Conservation (phyloP, 2,113 vertebrate genomes). For the Epinephelus moara region DNA sequence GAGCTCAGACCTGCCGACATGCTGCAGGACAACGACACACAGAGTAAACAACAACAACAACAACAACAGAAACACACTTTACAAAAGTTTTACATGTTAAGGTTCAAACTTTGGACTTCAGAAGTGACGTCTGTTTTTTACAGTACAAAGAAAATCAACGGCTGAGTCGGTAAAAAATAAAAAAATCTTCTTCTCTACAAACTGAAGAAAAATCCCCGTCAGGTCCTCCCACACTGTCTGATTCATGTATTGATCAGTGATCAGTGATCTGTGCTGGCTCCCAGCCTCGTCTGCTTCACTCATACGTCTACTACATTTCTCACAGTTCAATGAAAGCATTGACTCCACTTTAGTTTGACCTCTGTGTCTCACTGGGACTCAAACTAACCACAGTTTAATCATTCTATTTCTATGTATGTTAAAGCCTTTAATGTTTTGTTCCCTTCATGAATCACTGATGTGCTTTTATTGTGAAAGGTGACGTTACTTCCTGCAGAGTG, state of each 20-base stretch:
- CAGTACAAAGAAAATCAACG: slow-evolving; percentile 32
- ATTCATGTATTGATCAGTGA: neutral
- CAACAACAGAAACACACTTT: slow-evolving; percentile 8
- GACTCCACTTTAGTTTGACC: neutral
- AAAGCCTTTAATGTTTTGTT: too few species aligned
- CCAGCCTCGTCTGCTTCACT: too few species aligned
- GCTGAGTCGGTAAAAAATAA: slow-evolving; percentile 13
- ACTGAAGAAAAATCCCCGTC: slow-evolving; percentile 1
- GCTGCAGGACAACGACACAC: slow-evolving; percentile 30
- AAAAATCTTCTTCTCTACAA: slow-evolving; percentile 15
- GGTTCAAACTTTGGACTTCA: slow-evolving; percentile 3
- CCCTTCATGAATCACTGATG: too few species aligned
- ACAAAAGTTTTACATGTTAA: slow-evolving; percentile 7
- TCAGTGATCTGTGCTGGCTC: too few species aligned
- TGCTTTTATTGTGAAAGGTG: too few species aligned
- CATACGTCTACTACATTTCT: slow-evolving; percentile 32
- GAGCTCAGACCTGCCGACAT: slow-evolving; percentile 37
- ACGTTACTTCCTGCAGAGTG: too few species aligned
- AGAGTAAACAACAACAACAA: slow-evolving; percentile 9
- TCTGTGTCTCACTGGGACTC: too few species aligned
- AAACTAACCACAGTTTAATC: too few species aligned
- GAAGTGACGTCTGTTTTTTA: slow-evolving; percentile 2
- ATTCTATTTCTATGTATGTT: too few species aligned
- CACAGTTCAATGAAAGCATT: slow-evolving; percentile 8
- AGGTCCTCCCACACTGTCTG: neutral